These are phyloP conservation scores for Salpingus planirostris DNA, from an alignment of 2,888 invertebrate species.

Conservation along the genomic window DNA sequence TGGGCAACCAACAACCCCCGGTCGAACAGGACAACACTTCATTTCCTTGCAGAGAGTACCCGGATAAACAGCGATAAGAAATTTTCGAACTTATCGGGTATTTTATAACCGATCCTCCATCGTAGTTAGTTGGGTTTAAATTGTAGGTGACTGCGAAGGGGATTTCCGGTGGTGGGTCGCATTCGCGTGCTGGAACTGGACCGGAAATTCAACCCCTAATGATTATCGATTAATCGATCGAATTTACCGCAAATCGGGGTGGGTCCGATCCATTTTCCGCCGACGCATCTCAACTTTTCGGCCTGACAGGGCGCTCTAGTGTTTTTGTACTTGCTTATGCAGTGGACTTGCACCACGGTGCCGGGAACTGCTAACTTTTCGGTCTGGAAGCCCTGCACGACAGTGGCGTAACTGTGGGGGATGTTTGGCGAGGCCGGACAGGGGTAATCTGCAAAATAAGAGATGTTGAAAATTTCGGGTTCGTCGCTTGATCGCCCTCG, in stretches of 20 bases:
- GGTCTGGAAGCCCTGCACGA: slow-evolving; percentile 17
- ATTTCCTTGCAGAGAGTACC: slow-evolving; percentile 37
- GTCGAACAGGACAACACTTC: slow-evolving; percentile 34
- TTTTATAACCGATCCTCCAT: slow-evolving; percentile 20
- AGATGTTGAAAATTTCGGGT: no score
- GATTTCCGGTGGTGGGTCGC: slow-evolving; percentile 34
- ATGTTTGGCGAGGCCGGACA: slow-evolving; percentile 16
- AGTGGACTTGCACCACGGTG: slow-evolving; percentile 35
- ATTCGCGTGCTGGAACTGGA: slow-evolving; percentile 34
- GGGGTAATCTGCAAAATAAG: slow-evolving; percentile 14
- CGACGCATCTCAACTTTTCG: slow-evolving; percentile 32
- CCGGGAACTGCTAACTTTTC: slow-evolving; percentile 21
- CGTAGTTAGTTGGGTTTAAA: slow-evolving; percentile 19
- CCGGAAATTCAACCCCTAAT: no score
- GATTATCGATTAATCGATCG: no score
- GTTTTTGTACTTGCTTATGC: slow-evolving; percentile 34
- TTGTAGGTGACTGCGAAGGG: slow-evolving; percentile 30
- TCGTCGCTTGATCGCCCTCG: no score
- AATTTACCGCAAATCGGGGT: slow-evolving; percentile 39
- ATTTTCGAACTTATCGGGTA: slow-evolving; percentile 35
- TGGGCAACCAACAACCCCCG: slow-evolving; percentile 39
- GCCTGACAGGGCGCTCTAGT: slow-evolving; percentile 32
- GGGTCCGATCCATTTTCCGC: slow-evolving; percentile 37
- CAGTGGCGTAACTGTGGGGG: slow-evolving; percentile 13
- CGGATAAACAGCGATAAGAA: slow-evolving; percentile 39